These are phyloP conservation scores for Trochalopteron elliotii DNA, from an alignment of 2,113 vertebrate genomes.

Conservation along the genomic window DNA sequence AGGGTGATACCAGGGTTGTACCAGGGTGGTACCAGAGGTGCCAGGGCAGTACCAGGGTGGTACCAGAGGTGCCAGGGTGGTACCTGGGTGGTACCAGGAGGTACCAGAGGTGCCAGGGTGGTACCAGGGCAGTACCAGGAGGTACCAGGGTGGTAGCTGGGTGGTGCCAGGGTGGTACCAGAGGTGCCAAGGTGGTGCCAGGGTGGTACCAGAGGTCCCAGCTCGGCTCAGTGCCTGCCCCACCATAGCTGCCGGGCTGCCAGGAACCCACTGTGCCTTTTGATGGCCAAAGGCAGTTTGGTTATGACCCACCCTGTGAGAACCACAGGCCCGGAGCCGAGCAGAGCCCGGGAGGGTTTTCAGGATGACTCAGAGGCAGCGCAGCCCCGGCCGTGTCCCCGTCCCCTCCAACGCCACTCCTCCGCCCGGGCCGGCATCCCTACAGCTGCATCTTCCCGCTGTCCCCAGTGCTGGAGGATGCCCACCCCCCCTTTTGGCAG, in stretches of 20 bases:
- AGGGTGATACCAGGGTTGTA: neutral
- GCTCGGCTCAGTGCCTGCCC: fast-evolving
- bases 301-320: neutral
- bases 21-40: fast-evolving
- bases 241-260: neutral
- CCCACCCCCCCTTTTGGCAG: fast-evolving
- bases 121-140: no score
- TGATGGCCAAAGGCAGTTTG: neutral
- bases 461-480: fast-evolving
- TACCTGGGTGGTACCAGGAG: no score
- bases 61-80: no score
- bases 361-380: conserved; percentile 27
- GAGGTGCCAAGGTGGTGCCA: neutral
- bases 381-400: neutral
- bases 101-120: no score
- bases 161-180: neutral
- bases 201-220: neutral
- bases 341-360: neutral
- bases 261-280: neutral
- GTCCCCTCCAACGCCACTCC: neutral
- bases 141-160: fast-evolving
- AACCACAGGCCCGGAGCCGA: neutral
- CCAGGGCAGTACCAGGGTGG: neutral
- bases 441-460: fast-evolving
- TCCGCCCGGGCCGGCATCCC: neutral